A percentile compares a stretch with the other conserved stretches of the same genome.
phyloP scores from a whole-genome alignment of 2,113 vertebrate genomes.

The Geococcyx californianus region DNA sequence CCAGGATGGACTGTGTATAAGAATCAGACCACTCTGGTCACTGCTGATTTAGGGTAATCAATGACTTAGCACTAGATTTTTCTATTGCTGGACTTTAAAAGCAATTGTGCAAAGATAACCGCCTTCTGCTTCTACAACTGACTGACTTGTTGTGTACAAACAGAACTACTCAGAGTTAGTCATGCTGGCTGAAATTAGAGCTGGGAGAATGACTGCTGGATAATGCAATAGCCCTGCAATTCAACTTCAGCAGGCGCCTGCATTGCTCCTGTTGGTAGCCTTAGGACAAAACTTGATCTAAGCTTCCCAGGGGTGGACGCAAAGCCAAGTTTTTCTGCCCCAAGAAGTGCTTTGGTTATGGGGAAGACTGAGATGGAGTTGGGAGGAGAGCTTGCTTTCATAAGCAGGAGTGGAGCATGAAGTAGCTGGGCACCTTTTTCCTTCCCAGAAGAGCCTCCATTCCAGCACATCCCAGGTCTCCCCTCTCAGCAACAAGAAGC shows the following conservation, averaged over 20 bases:
- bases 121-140: neutral
- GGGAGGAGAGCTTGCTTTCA: neutral
- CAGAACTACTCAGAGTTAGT: neutral
- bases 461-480: rapidly evolving
- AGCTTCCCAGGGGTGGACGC: neutral
- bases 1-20: neutral
- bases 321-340: neutral
- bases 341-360: neutral
- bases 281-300: neutral
- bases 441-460: neutral
- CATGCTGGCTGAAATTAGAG: neutral
- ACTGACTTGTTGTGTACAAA: neutral
- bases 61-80: neutral
- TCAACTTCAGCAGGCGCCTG: neutral
- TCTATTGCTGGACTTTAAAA: neutral
- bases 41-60: neutral
- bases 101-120: neutral
- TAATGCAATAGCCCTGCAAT: neutral
- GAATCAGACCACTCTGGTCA: neutral
- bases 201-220: neutral
- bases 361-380: neutral
- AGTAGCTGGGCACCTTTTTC: neutral
- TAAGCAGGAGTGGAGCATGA: neutral
- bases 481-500: neutral
- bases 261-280: rapidly evolving